Evolutionary conservation across 2,797 vertebrate genomes (phyloP), one percentile per base, ranked within the genome.

Genomic region (Alcedo quadribrachys): DNA sequence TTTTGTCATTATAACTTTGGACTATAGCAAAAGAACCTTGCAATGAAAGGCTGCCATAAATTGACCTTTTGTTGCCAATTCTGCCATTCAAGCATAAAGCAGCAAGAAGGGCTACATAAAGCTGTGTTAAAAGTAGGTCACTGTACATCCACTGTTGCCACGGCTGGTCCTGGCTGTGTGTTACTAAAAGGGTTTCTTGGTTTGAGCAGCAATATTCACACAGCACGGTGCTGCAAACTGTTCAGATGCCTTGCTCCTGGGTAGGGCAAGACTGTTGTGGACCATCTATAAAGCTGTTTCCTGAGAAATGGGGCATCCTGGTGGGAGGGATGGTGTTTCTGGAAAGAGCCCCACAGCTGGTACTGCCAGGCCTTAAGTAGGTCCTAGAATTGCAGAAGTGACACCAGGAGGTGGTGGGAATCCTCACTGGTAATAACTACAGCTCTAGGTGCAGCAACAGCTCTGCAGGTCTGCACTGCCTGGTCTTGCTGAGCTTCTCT

Each of bases 71-170:
- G 94, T 90, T 92, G 83, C 61, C 77, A 93, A 89, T 92, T 94
- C 86, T 95, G 88, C 90, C 91, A 92, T 90, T 95, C 90, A 92
- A 93, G 93, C 94, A 96, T 89, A 95, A 93, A 95, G 90, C 71
- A 88, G 75, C 61, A 91, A 42, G 91, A 82, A 93, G 93, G 75
- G 85, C 94, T 88, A 68, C 85, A 88, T 81, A 88, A 84, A 84
- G 83, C 83, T 88, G 67, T n/a, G 77, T 43, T 67, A 67, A 86
- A 96, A 95, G 91, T 96, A 96, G 95, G 94, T 96, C 95, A 94
- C 92, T 93, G 90, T 94, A 87, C 81, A 90, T 86, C 76, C 61
- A 3, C 86, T 73, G 92, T 83, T 89, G 51, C 87, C 85, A 78
- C 0, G 43, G 79, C 76, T 75, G 87, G 81, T 73, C 54, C 88